Evolutionary conservation across 2,888 invertebrate species (phyloP), one percentile per base, ranked within the genome.

Genomic region (Unio delphinus): DNA sequence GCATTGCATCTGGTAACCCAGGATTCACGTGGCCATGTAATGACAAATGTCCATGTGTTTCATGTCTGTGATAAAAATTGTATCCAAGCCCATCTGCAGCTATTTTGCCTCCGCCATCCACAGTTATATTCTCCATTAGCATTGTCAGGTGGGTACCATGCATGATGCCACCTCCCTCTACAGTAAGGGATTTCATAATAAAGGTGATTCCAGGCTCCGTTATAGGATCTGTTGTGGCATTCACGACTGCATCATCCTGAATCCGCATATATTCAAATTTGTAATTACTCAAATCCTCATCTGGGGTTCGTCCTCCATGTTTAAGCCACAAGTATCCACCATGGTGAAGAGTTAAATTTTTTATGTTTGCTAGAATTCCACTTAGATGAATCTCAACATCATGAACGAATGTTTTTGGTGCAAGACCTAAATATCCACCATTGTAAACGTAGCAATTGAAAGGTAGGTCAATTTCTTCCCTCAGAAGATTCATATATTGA

Each of bases 91-190:
- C 84, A 64, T 85, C 80, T 15, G 82, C 79, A 7, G 80, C 70
- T 61, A 86, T 70, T 28, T 67, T 61, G 11, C 84, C 85, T 6
- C 83, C 84, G 59, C 75, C 81, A 71, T 86, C 85, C 18, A 86
- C 77, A 8, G 85, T 86, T 34, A 86, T 75, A 68, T 84, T 84
- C 55, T 75, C 79, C 4, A 81, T 72, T 17, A 69, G 69, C 5
- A 84, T 73, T 3, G 79, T 82, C 55, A 86, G 57, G 55, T 72
- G 74, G 5, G 82, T 78, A 57, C 82, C 84, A 57, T 84, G 82
- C 57, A 86, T 66, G 17, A 72, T 64, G n/a, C 83, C 84, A 11
- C 85, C 85, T 8, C 85, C 85, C 67, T 86, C 84, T 55, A 86
- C 80, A 28, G 74, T 73, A 17, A 84, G 67, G 3, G 76, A 78